A percentile compares a stretch with the other conserved stretches of the same genome.
phyloP scores from a whole-genome alignment of 2,888 invertebrate species.

The Bugulina stolonifera region DNA sequence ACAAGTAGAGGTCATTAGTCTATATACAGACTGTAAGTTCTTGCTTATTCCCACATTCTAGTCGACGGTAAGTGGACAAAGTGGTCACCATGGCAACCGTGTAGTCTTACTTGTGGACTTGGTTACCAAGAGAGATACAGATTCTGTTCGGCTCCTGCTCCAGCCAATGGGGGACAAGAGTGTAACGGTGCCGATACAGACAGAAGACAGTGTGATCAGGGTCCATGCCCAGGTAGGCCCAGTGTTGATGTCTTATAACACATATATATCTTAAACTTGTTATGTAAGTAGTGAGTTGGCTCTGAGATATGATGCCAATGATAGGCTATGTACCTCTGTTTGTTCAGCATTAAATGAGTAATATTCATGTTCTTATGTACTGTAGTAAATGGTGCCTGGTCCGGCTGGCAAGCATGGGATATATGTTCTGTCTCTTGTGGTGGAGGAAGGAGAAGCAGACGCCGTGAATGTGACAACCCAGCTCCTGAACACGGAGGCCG shows the following conservation, averaged over 20 bases:
- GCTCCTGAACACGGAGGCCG: slow-evolving; percentile 44
- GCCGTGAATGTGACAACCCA: slow-evolving; percentile 47
- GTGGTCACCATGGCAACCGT: slow-evolving; percentile 55
- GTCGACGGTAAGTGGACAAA: slow-evolving; percentile 48
- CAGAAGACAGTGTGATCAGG: slow-evolving; percentile 51
- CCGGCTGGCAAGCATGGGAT: slow-evolving; percentile 47
- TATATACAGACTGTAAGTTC: no score
- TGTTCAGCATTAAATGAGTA: no score
- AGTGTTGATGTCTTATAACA: background rate
- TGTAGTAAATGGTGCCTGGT: slow-evolving; percentile 51
- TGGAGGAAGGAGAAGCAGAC: slow-evolving; percentile 38
- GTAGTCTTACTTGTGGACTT: slow-evolving; percentile 54
- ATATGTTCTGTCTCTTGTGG: slow-evolving; percentile 48
- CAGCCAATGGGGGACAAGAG: slow-evolving; percentile 51
- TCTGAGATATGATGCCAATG: no score
- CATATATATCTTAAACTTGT: no score
- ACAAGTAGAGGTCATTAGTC: background rate
- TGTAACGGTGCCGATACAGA: slow-evolving; percentile 52
- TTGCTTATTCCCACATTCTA: no score
- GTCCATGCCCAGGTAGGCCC: slow-evolving; percentile 44
- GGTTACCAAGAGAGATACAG: slow-evolving; percentile 52
- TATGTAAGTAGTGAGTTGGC: no score
- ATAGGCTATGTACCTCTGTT: no score
- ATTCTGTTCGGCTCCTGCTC: slow-evolving; percentile 52
- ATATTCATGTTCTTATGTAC: no score